Base-by-base conservation (phyloP, 2,888 invertebrate genomes). In the Octonoba sinensis region DNA sequence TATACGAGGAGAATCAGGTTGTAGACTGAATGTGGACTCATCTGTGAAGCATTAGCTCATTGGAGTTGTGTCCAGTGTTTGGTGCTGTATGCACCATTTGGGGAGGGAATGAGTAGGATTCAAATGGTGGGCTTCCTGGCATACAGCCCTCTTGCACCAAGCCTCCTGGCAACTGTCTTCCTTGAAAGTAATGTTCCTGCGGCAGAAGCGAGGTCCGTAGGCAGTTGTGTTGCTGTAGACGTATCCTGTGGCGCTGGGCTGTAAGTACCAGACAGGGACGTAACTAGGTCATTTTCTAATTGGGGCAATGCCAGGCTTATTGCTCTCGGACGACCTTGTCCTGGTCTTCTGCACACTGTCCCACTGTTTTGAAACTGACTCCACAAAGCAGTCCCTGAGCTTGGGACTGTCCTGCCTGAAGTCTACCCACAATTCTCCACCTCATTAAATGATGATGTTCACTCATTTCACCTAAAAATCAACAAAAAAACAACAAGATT, bases 401-500 rank as follows among this genome's bases (percentile, higher is more conserved):
- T 60, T 24, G 27, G 27, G 20, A 57, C n/a, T 57, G 18, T 15
- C 1, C 57, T 57, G 24, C 60, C 27, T 60, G 1, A 60, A 60
- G 24, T 27, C 60, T 60, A 27, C 60, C 27, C 0, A 27, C 12
- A 4, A 24, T 60, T 60, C 4, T 1, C 13, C 60, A n/a, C n/a
- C n/a, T n/a, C n/a, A n/a, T n/a, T 60, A 60, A 60, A 22, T 6
- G 18, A 18, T 22, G n/a, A 15, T 56, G 56, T 56, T 18, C 51
- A 15, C 51, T 51, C 51, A 51, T 51, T 51, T 51, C 51, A 51
- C 51, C 57, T 57, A 57, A 57, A 57, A 60, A 60, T 15, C 8
- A 27, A 27, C 60, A n/a, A 60, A 60, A 60, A 60, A 57, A 27
- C 36, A 24, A 13, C 24, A 60, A 60, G 27, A 60, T 60, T 13